Evolutionary conservation across 2,797 vertebrate species (phyloP).

Genomic region (Enteromius radiatus): DNA sequence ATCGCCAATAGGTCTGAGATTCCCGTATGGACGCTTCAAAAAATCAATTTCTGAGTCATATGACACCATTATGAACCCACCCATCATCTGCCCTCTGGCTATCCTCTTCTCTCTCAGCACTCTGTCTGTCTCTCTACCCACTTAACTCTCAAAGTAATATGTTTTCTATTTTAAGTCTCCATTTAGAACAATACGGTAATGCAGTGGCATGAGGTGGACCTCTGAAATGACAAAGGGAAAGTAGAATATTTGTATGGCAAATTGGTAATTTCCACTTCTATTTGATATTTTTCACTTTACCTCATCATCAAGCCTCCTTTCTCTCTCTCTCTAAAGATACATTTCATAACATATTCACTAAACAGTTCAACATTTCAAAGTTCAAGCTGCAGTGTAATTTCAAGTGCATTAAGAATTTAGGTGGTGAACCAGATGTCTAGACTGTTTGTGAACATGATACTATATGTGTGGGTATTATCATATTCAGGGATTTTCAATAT

Average conservation of each 20-base stretch:
- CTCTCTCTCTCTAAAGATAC: too few relatives aligned
- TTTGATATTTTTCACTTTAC: neutral
- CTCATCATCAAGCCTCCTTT: neutral
- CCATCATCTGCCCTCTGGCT: constrained; percentile 6
- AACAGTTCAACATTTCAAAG: neutral
- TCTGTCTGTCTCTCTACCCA: neutral
- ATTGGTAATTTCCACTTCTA: neutral
- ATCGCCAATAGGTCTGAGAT: neutral
- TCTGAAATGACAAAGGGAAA: neutral
- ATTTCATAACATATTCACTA: neutral
- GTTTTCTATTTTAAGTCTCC: constrained; percentile 41
- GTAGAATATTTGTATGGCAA: neutral
- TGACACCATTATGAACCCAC: constrained; percentile 24
- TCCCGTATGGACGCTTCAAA: neutral
- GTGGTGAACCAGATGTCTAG: neutral
- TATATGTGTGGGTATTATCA: neutral
- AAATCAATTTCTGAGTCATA: constrained; percentile 12
- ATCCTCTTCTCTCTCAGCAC: neutral
- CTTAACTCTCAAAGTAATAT: constrained; percentile 14
- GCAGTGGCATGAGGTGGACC: neutral
- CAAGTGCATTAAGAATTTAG: neutral
- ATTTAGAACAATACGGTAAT: constrained; percentile 43
- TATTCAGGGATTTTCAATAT: neutral
- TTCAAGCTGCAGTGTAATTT: neutral
- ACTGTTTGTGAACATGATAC: neutral